A percentile compares a stretch with the other conserved stretches of the same genome.
Evolutionary conservation across 2,888 invertebrate genomes (phyloP).

Genomic region (Dasypolia templi): DNA sequence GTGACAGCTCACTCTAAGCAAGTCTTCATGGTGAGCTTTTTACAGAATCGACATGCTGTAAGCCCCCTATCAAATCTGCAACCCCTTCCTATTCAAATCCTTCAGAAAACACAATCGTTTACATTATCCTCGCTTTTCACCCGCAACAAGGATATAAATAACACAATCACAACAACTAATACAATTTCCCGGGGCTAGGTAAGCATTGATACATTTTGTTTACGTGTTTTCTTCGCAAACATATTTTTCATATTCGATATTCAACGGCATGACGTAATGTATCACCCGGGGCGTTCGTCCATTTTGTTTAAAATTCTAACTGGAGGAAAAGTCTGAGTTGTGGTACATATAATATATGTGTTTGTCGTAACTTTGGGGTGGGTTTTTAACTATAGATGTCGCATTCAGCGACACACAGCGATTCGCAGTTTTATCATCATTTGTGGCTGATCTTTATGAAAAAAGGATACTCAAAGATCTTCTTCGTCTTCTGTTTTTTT

Average conservation of each 20-base stretch:
- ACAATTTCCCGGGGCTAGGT: conserved; percentile 38
- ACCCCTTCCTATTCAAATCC: neutral
- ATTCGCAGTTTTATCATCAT: neutral
- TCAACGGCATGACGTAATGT: conserved; percentile 33
- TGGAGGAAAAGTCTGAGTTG: conserved; percentile 28
- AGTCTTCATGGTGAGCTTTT: no score
- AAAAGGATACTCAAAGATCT: no score
- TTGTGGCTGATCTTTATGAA: neutral
- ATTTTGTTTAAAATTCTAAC: conserved; percentile 48
- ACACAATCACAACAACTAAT: conserved; percentile 36
- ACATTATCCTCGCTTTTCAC: neutral
- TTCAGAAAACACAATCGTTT: neutral
- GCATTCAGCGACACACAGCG: neutral
- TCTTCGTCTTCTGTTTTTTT: no score
- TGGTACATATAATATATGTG: conserved; percentile 10
- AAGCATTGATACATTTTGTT: conserved; percentile 47
- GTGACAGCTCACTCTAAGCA: no score
- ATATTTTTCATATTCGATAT: conserved; percentile 54
- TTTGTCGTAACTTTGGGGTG: conserved; percentile 14
- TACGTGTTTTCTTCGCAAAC: conserved; percentile 56
- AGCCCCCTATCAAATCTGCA: no score
- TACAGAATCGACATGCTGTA: no score
- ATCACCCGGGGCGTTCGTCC: conserved; percentile 37
- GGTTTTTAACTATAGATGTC: no score
- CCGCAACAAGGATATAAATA: conserved; percentile 31